Conservation (phyloP, 2,113 vertebrate species). For the Chrysemys picta region DNA sequence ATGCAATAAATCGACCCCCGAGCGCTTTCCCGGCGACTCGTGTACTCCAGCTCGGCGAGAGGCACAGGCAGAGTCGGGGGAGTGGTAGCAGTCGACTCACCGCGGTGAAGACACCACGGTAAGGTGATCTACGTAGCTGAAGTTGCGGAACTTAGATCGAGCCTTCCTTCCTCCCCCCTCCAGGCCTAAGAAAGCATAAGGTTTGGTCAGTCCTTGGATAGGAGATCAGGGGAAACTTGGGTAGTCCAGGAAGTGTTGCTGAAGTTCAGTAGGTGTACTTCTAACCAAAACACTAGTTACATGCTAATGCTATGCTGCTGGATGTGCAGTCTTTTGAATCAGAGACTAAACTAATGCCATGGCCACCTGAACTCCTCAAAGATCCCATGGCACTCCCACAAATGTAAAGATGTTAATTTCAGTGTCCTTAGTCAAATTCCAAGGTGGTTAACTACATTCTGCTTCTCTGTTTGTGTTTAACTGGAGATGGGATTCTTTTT, state of each 20-base stretch:
- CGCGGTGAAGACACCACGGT: too few relatives aligned
- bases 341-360: conserved; percentile 7
- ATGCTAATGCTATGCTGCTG: neutral
- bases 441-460: neutral
- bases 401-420: conserved; percentile 10
- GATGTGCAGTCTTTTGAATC: neutral
- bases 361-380: neutral
- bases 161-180: too few relatives aligned
- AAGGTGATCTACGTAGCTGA: too few relatives aligned
- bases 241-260: conserved; percentile 21
- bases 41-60: too few relatives aligned
- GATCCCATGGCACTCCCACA: neutral
- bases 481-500: neutral
- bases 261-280: conserved; percentile 1
- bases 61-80: too few relatives aligned
- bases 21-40: too few relatives aligned
- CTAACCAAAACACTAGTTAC: neutral
- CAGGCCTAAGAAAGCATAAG: conserved; percentile 18
- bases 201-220: neutral
- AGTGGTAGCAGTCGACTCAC: too few relatives aligned
- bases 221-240: conserved; percentile 13
- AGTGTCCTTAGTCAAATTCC: neutral
- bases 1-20: too few relatives aligned
- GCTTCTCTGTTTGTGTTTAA: neutral
- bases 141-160: too few relatives aligned